phyloP scores from a whole-genome alignment of 2,888 invertebrate species.

The Acanthosepion esculentum region DNA sequence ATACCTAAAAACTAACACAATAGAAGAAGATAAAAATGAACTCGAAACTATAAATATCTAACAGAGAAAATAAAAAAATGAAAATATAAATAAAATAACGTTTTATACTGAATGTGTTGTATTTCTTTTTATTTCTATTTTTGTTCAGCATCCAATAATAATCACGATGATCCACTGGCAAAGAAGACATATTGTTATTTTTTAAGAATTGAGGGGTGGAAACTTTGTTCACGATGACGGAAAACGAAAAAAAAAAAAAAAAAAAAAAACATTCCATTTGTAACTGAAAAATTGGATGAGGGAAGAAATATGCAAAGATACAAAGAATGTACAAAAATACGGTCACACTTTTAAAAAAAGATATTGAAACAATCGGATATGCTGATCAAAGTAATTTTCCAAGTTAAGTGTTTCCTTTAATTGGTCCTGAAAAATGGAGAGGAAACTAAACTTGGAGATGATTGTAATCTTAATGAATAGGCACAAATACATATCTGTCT shows the following conservation, averaged over 20 bases:
- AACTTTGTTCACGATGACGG: not conserved
- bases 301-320: not conserved
- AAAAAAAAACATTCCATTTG: too few species aligned
- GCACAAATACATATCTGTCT: not conserved
- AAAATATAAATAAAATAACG: not conserved
- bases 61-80: not conserved
- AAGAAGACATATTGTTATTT: not conserved
- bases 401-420: not conserved
- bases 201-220: not conserved
- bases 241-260: not conserved
- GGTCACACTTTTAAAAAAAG: not conserved
- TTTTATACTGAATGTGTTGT: not conserved
- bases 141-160: not conserved
- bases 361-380: not conserved
- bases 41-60: not conserved
- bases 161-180: not conserved
- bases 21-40: not conserved
- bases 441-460: too few species aligned
- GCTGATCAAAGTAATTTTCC: not conserved
- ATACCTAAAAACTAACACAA: not conserved
- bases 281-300: too few species aligned
- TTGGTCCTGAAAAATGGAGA: not conserved
- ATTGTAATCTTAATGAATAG: not conserved
- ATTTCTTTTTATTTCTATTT: not conserved
- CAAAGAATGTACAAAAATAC: not conserved